Evolutionary conservation across 2,797 vertebrate species (phyloP), one percentile per base, ranked within the genome.

Genomic region (Orientallactaga sibirica): DNA sequence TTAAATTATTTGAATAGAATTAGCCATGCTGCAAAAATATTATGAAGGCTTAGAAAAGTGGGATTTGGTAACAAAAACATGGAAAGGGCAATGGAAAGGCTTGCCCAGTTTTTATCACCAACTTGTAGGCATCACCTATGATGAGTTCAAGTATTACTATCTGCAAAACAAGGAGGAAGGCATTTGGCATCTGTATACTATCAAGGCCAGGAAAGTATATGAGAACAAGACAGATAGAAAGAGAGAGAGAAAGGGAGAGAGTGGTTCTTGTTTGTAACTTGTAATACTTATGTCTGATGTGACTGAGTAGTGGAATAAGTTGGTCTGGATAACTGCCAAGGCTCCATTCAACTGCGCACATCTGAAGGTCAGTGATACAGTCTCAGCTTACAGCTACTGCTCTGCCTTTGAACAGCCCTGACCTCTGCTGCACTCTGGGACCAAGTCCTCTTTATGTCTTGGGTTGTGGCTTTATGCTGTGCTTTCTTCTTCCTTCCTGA

Each of bases 401-500:
- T 77, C 75, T 97, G 88, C 93, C 83, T 93, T 95, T 25, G 55
- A 71, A 94, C 2, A 48, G 79, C 92, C 78, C 19, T 29, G 19
- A 41, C 18, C 33, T 95, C 73, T 88, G 37, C 64, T 90, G 19
- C 4, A 43, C 18, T 94, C 70, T 48, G 77, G n/a, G 43, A 81
- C 86, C 88, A 89, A 94, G 91, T 93, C 79, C 14, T 90, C 64
- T 83, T 76, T 93, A 75, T 91, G 90, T 88, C 71, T 71, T 92
- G 83, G 86, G 66, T 61, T 95, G 88, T 92, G 94, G 79, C 78
- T 96, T 91, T 92, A 81, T 20, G 74, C 64, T 92, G 58, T 1
- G 71, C n/a, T 90, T 93, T 86, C 91, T 66, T 94, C 89, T 96
- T 88, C 86, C 94, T 95, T 96, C 80, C 95, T 94, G 90, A 93